These are phyloP conservation scores for Busseola fusca DNA, from an alignment of 2,888 invertebrate genomes.

Conservation along the genomic window DNA sequence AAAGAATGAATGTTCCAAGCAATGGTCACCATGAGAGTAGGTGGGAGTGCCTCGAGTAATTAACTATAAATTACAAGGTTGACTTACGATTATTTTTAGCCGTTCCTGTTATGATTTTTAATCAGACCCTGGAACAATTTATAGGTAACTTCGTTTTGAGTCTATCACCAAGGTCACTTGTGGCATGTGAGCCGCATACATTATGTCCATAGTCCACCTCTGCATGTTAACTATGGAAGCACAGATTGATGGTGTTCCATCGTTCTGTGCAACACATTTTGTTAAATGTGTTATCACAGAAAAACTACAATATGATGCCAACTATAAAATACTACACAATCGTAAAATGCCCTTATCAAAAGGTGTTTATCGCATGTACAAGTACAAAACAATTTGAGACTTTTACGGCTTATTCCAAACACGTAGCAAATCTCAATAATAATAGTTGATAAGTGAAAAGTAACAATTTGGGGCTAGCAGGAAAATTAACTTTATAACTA, in stretches of 20 bases:
- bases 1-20: not conserved
- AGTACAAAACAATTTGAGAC: conserved; percentile 35
- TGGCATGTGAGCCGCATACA: conserved; percentile 11
- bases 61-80: conserved; percentile 48
- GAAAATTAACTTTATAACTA: not conserved
- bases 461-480: not conserved
- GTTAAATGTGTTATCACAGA: conserved; percentile 20
- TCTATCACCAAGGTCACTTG: conserved; percentile 15
- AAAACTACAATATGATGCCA: conserved; percentile 33
- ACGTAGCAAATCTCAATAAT: conserved; percentile 16
- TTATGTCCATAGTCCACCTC: not conserved
- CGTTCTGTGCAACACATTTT: too few species aligned
- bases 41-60: not conserved
- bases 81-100: conserved; percentile 72
- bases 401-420: conserved; percentile 43
- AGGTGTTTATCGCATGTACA: conserved; percentile 52
- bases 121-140: conserved; percentile 80
- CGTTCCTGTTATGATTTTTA: conserved; percentile 70
- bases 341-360: conserved; percentile 61
- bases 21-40: not conserved
- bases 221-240: conserved; percentile 8
- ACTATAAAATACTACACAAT: conserved; percentile 40
- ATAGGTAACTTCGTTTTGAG: conserved; percentile 56
- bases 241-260: conserved; percentile 2
- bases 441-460: conserved; percentile 4